These are phyloP conservation scores for Entomobrya multifasciata DNA, from an alignment of 2,888 invertebrate species.

Conservation along the genomic window DNA sequence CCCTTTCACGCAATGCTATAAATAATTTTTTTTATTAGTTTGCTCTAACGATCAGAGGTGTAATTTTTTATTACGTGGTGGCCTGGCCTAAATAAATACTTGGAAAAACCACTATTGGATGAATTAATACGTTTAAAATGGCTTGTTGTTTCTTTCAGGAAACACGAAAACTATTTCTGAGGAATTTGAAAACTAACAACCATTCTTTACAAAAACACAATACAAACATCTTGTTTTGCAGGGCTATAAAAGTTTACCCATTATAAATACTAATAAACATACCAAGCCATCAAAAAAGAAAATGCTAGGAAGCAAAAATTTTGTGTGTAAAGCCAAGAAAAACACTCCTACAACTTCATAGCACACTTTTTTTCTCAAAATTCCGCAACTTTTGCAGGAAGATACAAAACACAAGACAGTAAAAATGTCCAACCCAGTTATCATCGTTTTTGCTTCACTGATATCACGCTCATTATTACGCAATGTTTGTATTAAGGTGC, in stretches of 20 bases:
- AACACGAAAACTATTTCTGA: too few relatives aligned
- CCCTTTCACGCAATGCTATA: background rate
- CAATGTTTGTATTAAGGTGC: background rate
- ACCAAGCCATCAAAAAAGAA: background rate
- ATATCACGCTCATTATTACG: slow-evolving; percentile 13
- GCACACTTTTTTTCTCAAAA: background rate
- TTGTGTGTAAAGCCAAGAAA: background rate
- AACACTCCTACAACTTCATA: background rate
- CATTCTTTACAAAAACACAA: too few relatives aligned
- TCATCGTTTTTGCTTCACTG: slow-evolving; percentile 15
- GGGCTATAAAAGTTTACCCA: slow-evolving; percentile 6
- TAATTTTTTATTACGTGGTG: too few relatives aligned
- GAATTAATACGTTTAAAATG: too few relatives aligned
- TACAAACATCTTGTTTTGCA: background rate
- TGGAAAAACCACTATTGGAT: too few relatives aligned
- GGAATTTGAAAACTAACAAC: too few relatives aligned
- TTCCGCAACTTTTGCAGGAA: background rate
- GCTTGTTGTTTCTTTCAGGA: too few relatives aligned
- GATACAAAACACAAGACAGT: slow-evolving; percentile 8
- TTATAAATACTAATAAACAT: background rate
- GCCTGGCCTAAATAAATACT: too few relatives aligned
- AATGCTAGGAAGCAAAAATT: too few relatives aligned
- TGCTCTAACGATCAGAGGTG: background rate
- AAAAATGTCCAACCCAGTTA: slow-evolving; percentile 51
- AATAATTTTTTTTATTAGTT: background rate